phyloP scores from a whole-genome alignment of 1,140 invertebrate genomes.

The Caenorhabditis tropicalis region DNA sequence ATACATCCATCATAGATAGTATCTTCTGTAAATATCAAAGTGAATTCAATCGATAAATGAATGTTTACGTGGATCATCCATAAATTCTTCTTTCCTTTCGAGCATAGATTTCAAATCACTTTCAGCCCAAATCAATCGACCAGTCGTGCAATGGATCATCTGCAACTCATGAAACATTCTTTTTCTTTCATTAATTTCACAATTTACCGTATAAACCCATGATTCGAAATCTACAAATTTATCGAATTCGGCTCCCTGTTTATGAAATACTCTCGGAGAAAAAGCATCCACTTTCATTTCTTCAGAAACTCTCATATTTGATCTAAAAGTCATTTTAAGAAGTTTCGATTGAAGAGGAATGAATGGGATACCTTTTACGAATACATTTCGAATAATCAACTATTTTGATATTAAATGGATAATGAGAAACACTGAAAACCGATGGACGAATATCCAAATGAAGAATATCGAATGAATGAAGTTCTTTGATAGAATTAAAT shows the following conservation, averaged over 20 bases:
- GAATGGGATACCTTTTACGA: neutral
- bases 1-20: neutral
- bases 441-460: conserved; percentile 15
- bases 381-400: neutral
- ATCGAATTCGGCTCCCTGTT: neutral
- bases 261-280: neutral
- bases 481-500: conserved; percentile 2
- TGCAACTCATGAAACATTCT: neutral
- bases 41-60: too few relatives aligned
- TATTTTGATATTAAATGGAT: conserved; percentile 15
- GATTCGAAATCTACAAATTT: conserved; percentile 15
- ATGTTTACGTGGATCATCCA: neutral
- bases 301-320: neutral
- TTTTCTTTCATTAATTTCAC: too few relatives aligned
- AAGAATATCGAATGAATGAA: conserved; percentile 4
- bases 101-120: neutral
- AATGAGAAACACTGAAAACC: neutral
- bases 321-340: neutral
- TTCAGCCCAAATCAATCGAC: neutral
- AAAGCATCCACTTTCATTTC: neutral
- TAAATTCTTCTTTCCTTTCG: neutral
- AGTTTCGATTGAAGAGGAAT: neutral
- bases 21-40: too few relatives aligned
- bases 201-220: conserved; percentile 14
- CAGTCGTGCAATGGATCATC: neutral